Evolutionary conservation across 2,888 invertebrate genomes (phyloP).

Genomic region (Phalera bucephala): DNA sequence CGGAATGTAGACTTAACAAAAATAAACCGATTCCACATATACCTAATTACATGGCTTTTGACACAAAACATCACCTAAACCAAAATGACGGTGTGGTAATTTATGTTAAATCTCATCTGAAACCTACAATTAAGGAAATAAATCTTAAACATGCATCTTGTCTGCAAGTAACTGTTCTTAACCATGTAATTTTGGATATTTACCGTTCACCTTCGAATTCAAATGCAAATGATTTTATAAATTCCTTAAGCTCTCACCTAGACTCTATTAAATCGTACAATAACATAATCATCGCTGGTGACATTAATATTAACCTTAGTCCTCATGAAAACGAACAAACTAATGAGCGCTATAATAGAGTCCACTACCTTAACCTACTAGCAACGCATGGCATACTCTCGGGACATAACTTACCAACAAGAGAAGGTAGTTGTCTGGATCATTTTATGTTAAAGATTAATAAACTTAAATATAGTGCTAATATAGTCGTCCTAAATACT

Average conservation of each 20-base stretch:
- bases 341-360: background rate
- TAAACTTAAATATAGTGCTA: background rate
- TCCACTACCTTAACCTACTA: background rate
- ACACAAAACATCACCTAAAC: background rate
- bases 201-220: background rate
- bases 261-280: background rate
- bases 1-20: background rate
- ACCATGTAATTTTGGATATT: background rate
- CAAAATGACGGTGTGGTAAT: background rate
- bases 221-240: background rate
- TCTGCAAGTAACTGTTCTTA: background rate
- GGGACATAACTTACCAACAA: background rate
- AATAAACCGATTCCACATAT: background rate
- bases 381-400: background rate
- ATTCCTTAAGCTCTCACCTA: background rate
- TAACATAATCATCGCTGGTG: background rate
- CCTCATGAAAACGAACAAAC: background rate
- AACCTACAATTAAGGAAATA: background rate
- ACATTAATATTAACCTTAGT: background rate
- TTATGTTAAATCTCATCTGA: background rate
- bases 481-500: background rate
- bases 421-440: background rate
- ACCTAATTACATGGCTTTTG: background rate
- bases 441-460: background rate
- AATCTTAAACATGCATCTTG: background rate